Evolutionary conservation across 1,140 invertebrate species (phyloP).

Genomic region (Pseudomyrmex dendroicus): DNA sequence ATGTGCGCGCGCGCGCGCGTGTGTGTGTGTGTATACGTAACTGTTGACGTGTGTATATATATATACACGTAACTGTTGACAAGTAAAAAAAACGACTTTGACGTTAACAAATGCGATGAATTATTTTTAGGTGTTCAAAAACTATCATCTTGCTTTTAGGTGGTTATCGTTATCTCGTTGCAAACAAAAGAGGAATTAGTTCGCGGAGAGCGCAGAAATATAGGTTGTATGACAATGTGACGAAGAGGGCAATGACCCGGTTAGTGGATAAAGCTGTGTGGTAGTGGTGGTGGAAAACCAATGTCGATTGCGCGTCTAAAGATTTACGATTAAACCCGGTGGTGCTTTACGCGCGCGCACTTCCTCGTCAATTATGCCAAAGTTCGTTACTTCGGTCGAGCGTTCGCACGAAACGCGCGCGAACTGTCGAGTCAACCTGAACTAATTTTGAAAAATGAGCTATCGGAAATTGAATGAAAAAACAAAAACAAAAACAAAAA

Average conservation of each 20-base stretch:
- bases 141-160: too few species aligned
- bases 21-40: too few species aligned
- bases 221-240: not conserved
- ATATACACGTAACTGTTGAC: too few species aligned
- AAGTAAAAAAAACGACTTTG: too few species aligned
- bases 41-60: too few species aligned
- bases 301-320: conserved; percentile 63
- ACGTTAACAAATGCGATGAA: too few species aligned
- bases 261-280: conserved; percentile 37
- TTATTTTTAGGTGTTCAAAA: too few species aligned
- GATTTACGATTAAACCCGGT: conserved; percentile 69
- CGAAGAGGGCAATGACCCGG: conserved; percentile 12
- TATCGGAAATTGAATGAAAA: conserved; percentile 29
- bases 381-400: conserved; percentile 52
- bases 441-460: conserved; percentile 58
- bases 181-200: conserved; percentile 30
- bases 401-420: conserved; percentile 44
- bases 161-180: not conserved
- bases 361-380: conserved; percentile 62
- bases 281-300: conserved; percentile 20
- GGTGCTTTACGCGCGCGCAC: conserved; percentile 59
- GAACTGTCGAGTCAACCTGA: conserved; percentile 47
- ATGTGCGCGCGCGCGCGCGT: too few species aligned
- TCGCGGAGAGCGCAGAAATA: not conserved
- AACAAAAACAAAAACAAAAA: not conserved